Evolutionary conservation across 1,140 invertebrate species (phyloP).

Genomic region (Drosophila aff.): DNA sequence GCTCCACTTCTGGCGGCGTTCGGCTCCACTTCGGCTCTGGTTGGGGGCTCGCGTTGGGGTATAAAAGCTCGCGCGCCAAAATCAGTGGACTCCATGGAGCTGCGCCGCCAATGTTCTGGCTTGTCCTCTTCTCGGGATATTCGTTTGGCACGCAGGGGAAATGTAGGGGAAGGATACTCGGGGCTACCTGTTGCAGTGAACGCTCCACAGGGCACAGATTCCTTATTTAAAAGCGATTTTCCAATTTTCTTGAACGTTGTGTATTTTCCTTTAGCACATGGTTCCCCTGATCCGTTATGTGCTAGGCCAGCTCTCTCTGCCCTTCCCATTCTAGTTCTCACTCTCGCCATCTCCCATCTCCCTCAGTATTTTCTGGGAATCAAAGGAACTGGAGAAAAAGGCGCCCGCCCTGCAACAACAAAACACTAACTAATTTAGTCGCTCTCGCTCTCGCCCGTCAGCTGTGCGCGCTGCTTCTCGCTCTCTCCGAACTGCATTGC

Average conservation of each 20-base stretch:
- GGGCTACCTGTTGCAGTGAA: conserved; percentile 65
- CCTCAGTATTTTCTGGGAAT: conserved; percentile 17
- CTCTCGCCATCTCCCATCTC: conserved; percentile 29
- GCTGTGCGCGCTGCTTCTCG: conserved; percentile 39
- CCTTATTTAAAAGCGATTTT: conserved; percentile 22
- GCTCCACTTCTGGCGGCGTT: conserved; percentile 41
- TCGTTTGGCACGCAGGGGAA: conserved; percentile 43
- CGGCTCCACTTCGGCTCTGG: conserved; percentile 46
- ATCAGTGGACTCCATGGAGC: conserved; percentile 66
- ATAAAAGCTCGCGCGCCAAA: conserved; percentile 85
- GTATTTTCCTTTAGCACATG: conserved; percentile 2
- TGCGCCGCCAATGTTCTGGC: conserved; percentile 23
- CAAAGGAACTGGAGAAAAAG: conserved; percentile 12
- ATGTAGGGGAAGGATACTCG: conserved; percentile 31
- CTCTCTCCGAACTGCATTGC: not conserved
- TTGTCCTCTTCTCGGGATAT: conserved; percentile 2
- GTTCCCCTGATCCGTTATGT: not conserved
- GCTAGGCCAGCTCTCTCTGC: conserved; percentile 5
- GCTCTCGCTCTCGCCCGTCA: conserved; percentile 31
- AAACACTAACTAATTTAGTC: conserved; percentile 42
- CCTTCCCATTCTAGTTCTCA: not conserved
- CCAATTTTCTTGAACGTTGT: conserved; percentile 12
- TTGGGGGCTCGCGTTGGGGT: conserved; percentile 50
- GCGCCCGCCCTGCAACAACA: conserved; percentile 24
- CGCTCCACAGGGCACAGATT: conserved; percentile 36